Evolutionary conservation across 2,113 vertebrate genomes (phyloP).

Genomic region (Sinocyclocheilus anshuiensis): DNA sequence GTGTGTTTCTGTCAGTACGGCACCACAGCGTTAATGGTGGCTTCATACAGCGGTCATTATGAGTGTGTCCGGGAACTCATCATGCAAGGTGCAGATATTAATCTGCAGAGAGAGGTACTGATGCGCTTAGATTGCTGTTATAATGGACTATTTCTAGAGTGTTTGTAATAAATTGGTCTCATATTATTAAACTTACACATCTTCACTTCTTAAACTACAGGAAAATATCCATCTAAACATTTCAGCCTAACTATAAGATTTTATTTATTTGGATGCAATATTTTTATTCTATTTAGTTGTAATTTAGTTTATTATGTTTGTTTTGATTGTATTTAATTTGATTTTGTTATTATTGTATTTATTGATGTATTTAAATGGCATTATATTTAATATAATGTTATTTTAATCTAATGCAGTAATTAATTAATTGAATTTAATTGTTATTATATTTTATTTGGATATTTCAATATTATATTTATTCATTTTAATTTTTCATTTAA

Average conservation of each 20-base stretch:
- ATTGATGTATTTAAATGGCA: neutral
- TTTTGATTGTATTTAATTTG: neutral
- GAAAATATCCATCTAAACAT: neutral
- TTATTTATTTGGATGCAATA: neutral
- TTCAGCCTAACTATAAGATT: neutral
- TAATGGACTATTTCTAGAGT: neutral
- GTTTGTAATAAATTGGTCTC: neutral
- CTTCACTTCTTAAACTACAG: neutral
- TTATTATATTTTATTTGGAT: neutral
- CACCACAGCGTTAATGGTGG: constrained; percentile 94
- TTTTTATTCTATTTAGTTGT: neutral
- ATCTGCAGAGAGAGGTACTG: constrained; percentile 92
- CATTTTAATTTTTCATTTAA: too few relatives aligned
- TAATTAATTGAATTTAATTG: neutral
- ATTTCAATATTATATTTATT: neutral
- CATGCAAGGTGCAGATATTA: constrained; percentile 95
- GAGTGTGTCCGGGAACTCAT: constrained; percentile 89
- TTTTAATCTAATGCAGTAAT: neutral
- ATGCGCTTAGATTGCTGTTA: neutral
- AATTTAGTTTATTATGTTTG: neutral
- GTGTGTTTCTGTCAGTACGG: constrained; percentile 79
- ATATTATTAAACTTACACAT: neutral
- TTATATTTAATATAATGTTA: neutral
- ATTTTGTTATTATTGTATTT: neutral
- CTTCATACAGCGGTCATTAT: constrained; percentile 87